Percentiles rank a stretch among this genome's conserved stretches.
These are phyloP conservation scores for Tympanuchus pallidicinctus DNA, from an alignment of 2,113 vertebrate species.

Conservation along the genomic window DNA sequence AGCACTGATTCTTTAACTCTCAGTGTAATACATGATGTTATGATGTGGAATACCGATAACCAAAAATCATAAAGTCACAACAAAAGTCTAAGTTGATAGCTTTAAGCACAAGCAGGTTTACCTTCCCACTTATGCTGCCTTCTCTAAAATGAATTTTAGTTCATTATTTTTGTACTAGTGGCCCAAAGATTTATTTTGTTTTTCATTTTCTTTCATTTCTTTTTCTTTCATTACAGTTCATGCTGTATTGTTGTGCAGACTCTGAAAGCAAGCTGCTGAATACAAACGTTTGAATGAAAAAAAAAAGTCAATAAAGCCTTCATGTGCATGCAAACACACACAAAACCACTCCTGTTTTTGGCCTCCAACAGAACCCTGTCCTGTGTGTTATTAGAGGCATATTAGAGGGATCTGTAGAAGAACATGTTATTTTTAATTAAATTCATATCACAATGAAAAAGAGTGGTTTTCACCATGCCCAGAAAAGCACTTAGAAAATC, in stretches of 20 bases:
- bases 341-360: not conserved
- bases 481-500: not conserved
- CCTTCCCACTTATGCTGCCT: not conserved
- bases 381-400: not conserved
- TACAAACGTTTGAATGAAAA: slow-evolving; percentile 1
- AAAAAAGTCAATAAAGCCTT: slow-evolving; percentile 10
- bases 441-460: not conserved
- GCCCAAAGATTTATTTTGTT: not conserved
- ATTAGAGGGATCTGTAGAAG: not conserved
- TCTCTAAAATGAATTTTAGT: not conserved
- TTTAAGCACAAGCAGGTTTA: not conserved
- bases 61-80: no score
- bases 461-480: not conserved
- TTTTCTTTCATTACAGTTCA: slow-evolving; percentile 18
- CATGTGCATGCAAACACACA: not conserved
- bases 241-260: not conserved
- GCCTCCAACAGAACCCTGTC: not conserved
- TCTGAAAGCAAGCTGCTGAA: slow-evolving; percentile 4
- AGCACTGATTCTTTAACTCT: no score
- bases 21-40: no score
- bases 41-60: no score
- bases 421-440: not conserved
- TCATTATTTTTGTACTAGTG: not conserved
- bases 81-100: not conserved
- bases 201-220: not conserved